Evolutionary conservation across 2,888 invertebrate species (phyloP).

Genomic region (Eristalis arbustorum): DNA sequence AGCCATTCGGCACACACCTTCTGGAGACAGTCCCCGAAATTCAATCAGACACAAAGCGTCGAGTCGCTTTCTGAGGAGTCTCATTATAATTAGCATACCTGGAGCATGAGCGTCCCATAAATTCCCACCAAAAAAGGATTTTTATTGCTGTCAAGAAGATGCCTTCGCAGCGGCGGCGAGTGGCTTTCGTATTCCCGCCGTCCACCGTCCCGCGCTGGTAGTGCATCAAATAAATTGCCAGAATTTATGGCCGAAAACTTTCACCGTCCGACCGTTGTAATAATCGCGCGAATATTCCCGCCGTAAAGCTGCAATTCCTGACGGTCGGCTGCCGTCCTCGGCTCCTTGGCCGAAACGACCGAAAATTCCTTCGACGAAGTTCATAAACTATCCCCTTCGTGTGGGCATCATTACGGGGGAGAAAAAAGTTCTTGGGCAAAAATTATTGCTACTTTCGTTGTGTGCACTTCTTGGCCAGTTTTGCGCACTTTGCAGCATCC

Average conservation of each 20-base stretch:
- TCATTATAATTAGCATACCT: slow-evolving; percentile 44
- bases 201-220: slow-evolving; percentile 8
- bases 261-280: slow-evolving; percentile 53
- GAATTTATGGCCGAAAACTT: slow-evolving; percentile 66
- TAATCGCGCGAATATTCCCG: slow-evolving; percentile 58
- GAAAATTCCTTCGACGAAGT: slow-evolving; percentile 45
- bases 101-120: slow-evolving; percentile 43
- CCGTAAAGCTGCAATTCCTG: slow-evolving; percentile 53
- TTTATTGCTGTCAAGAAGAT: slow-evolving; percentile 64
- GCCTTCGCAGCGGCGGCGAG: slow-evolving; percentile 42
- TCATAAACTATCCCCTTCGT: slow-evolving; percentile 68
- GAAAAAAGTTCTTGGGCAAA: slow-evolving; percentile 11
- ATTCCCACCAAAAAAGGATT: slow-evolving; percentile 42
- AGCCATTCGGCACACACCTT: neutral
- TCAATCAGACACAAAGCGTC: neutral
- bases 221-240: slow-evolving; percentile 69
- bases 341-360: slow-evolving; percentile 19
- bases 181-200: neutral
- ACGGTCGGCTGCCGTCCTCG: neutral
- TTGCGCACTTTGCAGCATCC: slow-evolving; percentile 42
- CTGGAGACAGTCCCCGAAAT: slow-evolving; percentile 6
- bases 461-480: slow-evolving; percentile 36
- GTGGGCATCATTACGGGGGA: slow-evolving; percentile 66
- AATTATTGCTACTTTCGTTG: slow-evolving; percentile 52
- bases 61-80: slow-evolving; percentile 5